Conservation (phyloP, 2,797 vertebrate species). For the Ctenopoma kingsleyae region DNA sequence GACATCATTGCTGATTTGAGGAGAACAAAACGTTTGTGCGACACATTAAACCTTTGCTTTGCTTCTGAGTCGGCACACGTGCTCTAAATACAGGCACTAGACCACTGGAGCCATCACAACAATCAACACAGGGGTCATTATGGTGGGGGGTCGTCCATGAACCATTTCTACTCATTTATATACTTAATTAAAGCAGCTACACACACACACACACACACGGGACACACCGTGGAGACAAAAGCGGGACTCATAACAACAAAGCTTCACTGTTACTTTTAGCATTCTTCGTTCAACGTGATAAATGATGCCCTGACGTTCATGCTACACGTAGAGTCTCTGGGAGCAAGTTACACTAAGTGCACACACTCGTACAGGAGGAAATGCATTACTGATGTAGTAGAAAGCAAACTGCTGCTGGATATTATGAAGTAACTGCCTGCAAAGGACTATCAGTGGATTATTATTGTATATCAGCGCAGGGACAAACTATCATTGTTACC, state of each 20-base stretch:
- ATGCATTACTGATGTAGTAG: constrained; percentile 42
- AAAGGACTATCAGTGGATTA: constrained; percentile 27
- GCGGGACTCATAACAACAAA: constrained; percentile 8
- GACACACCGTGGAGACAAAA: constrained; percentile 15
- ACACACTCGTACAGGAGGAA: constrained; percentile 32
- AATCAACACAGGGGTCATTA: constrained; percentile 13
- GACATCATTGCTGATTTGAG: no score
- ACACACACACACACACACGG: background rate
- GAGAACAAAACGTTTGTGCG: background rate
- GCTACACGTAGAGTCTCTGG: constrained; percentile 39
- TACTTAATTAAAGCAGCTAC: constrained; percentile 10
- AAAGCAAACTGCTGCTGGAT: constrained; percentile 39
- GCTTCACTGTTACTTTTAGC: constrained; percentile 1
- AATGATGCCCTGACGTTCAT: constrained; percentile 33
- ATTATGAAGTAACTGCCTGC: constrained; percentile 38
- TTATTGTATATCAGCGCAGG: constrained; percentile 15
- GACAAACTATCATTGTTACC: constrained; percentile 21
- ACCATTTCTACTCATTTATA: constrained; percentile 13
- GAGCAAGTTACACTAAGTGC: constrained; percentile 62
- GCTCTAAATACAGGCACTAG: constrained; percentile 17
- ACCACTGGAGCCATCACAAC: constrained; percentile 42
- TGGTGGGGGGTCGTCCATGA: constrained; percentile 24
- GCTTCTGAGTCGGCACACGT: constrained; percentile 52
- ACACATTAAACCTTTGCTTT: constrained; percentile 8
- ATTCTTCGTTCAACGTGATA: constrained; percentile 6